Conservation (phyloP, 2,888 invertebrate genomes). For the Callimorpha dominula region DNA sequence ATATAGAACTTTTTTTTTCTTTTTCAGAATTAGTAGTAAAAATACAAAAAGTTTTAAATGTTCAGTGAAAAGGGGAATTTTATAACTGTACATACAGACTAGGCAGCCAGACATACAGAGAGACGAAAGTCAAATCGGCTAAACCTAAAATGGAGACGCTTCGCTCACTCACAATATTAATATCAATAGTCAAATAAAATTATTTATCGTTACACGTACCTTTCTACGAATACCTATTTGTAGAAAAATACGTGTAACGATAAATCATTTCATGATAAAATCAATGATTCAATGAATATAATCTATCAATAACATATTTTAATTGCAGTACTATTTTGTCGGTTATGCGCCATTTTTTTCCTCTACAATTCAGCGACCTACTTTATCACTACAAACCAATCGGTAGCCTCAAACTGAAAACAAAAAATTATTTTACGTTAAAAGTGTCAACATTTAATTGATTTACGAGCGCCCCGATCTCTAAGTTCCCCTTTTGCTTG, state of each 20-base stretch:
- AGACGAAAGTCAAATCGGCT: no score
- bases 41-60: not conserved
- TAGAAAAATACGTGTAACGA: no score
- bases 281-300: not conserved
- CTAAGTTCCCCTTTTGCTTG: constrained; percentile 22
- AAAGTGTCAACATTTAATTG: constrained; percentile 57
- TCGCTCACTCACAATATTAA: not conserved
- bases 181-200: not conserved
- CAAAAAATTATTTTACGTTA: constrained; percentile 51
- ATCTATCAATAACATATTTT: not conserved
- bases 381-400: constrained; percentile 50
- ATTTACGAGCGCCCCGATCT: constrained; percentile 54
- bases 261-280: no score
- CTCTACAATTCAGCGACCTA: constrained; percentile 61
- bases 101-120: not conserved
- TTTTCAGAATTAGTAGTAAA: no score
- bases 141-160: not conserved
- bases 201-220: not conserved
- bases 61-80: not conserved
- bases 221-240: not conserved
- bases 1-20: no score
- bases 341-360: constrained; percentile 64
- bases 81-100: not conserved
- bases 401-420: constrained; percentile 41
- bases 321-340: constrained; percentile 56